phyloP scores from a whole-genome alignment of 2,888 invertebrate species.

The Petrolisthes manimaculis region DNA sequence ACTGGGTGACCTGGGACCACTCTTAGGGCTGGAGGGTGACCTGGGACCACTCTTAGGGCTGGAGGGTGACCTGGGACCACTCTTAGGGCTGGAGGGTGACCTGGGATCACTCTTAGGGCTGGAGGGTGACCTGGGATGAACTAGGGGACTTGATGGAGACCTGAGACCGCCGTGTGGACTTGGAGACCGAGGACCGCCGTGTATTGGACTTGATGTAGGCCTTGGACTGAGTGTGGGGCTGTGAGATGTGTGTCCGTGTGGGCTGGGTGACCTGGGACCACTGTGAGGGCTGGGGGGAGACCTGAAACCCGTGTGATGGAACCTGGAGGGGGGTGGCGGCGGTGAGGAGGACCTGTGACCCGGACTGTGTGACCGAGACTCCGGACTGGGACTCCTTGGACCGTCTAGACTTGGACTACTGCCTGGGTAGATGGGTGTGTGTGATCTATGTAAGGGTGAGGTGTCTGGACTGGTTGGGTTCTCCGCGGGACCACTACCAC shows the following conservation, averaged over 20 bases:
- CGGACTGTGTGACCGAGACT: too few species aligned
- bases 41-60: background rate
- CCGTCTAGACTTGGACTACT: too few species aligned
- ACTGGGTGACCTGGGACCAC: background rate
- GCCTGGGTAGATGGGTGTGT: too few species aligned
- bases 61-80: background rate
- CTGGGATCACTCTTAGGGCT: background rate
- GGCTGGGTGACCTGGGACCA: background rate
- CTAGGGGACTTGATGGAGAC: background rate
- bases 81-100: background rate
- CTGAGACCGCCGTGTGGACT: background rate
- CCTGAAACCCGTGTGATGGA: too few species aligned
- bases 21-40: background rate
- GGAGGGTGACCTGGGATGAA: background rate
- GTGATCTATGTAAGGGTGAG: background rate
- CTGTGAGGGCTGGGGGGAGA: background rate
- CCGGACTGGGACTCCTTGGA: too few species aligned
- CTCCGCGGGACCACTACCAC: too few species aligned
- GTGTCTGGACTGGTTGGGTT: constrained; percentile 11
- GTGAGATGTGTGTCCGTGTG: too few species aligned
- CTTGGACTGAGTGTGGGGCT: too few species aligned
- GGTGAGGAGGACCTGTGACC: too few species aligned
- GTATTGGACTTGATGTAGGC: background rate
- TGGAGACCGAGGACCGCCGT: background rate
- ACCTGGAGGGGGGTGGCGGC: too few species aligned